Base-by-base conservation (phyloP, 2,113 vertebrate genomes). In the Talpa occidentalis region DNA sequence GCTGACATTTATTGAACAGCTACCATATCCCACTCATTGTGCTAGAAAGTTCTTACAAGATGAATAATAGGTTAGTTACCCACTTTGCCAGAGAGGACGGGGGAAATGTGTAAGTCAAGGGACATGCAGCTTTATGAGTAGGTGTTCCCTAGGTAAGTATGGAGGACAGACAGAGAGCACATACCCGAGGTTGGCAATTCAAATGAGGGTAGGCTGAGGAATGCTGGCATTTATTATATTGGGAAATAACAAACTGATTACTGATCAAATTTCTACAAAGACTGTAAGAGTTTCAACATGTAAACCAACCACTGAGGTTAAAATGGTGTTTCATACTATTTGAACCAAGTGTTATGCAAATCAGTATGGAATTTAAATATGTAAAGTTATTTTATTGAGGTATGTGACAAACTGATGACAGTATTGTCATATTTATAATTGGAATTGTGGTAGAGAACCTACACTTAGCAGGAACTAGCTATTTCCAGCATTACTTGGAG, bases 371-470 rank as follows among this genome's bases (percentile, higher is more conserved):
- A 89, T 78, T 76, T 88, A 83, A 88, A 67, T 28, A 64, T 1
- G 12, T 62, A 81, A 91, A 54, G 0, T 47, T n/a, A 11, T 67
- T 88, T 93, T 83, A 73, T 74, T 77, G 49, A 85, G 56, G 87
- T 84, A 60, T 54, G 80, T 64, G 26, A 28, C 19, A 37, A 60
- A 49, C 24, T 64, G 62, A 7, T 81, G 62, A 52, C 2, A 74
- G 1, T 52, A 26, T 10, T 82, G 21, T 92, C 28, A n/a, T 67
- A 77, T 95, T 67, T 94, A 15, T 70, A 40, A n/a, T 26, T 95
- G 78, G 52, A 73, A 93, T 81, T 79, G 40, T 54, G 54, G 19
- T 32, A 47, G 64, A 91, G 67, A 52, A 79, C n/a, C 94, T 47
- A 10, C 40, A 59, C 47, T 88, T 81, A 64, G 11, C 1, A 74